Evolutionary conservation across 2,888 invertebrate species (phyloP), one percentile per base, ranked within the genome.

Genomic region (Eledone cirrhosa): DNA sequence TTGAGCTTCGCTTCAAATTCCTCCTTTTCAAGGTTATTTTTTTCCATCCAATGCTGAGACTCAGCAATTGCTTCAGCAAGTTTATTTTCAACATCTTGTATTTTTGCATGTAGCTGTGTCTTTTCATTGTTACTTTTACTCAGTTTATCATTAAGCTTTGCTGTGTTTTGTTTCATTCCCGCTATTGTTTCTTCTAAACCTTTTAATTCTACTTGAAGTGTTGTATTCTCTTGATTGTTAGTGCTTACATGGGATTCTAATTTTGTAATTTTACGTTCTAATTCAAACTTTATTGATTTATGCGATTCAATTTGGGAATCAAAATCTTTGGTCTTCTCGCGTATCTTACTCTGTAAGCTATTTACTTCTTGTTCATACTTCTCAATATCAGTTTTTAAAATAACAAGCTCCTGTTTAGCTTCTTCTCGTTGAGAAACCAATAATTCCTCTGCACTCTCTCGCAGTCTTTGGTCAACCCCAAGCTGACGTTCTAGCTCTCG

Each of bases 371-470:
- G 33, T 33, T 72, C 72, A 19, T 8, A 8, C 1, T n/a, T 41
- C 41, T 72, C 31, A 11, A 72, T n/a, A 14, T 72, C 72, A 3
- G 31, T 41, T 22, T 72, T 72, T 41, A 72, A 72, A 31, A 41
- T 31, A 14, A n/a, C 41, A 31, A 72, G 33, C 33, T 72, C 72
- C 0, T 72, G 16, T 72, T 29, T 31, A 33, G 41, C 41, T 41
- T 72, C 72, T 31, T 72, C 72, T 13, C 33, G 72, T 72, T 72
- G 72, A n/a, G 72, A 72, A 22, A 41, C 41, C 22, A 72, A 41
- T 22, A 13, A 31, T 41, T n/a, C 31, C 11, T 72, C 72, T 14
- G 41, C n/a, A 14, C 41, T 72, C 16, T 72, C 72, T 4, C 72
- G 33, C 1, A 72, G 33, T 31, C 72, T 72, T 41, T 29, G 31